Conservation (phyloP, 2,888 invertebrate species). For the Rhamnusium bicolor region DNA sequence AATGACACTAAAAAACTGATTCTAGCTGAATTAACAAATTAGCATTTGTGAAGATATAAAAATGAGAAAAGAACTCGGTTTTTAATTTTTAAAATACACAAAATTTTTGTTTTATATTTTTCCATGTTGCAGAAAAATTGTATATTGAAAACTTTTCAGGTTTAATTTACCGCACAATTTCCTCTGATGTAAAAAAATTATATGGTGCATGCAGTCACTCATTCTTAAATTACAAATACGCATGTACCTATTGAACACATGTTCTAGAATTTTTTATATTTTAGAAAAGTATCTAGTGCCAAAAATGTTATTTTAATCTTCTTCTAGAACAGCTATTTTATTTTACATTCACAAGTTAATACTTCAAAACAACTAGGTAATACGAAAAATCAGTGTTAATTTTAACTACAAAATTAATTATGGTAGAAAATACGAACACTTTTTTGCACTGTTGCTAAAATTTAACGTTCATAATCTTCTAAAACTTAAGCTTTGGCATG, state of each 20-base stretch:
- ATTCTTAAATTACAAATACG: neutral
- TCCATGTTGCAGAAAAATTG: no score
- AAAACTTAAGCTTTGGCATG: conserved; percentile 17
- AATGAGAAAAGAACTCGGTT: no score
- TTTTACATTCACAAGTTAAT: neutral
- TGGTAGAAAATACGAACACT: neutral
- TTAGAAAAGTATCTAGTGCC: neutral
- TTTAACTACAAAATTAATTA: neutral
- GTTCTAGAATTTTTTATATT: neutral
- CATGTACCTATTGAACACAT: neutral
- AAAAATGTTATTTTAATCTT: neutral
- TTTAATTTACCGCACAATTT: no score
- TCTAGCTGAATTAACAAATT: no score
- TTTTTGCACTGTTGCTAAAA: neutral
- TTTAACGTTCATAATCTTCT: conserved; percentile 3
- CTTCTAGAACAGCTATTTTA: neutral
- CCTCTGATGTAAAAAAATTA: no score
- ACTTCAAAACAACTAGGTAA: neutral
- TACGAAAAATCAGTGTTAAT: neutral
- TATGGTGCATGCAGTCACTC: neutral
- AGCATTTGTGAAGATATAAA: no score
- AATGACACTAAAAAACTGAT: no score
- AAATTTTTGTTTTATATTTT: no score
- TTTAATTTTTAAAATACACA: no score
- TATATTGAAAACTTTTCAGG: no score